phyloP scores from a whole-genome alignment of 2,797 vertebrate genomes.

The Cynodonichthys magdalenae region DNA sequence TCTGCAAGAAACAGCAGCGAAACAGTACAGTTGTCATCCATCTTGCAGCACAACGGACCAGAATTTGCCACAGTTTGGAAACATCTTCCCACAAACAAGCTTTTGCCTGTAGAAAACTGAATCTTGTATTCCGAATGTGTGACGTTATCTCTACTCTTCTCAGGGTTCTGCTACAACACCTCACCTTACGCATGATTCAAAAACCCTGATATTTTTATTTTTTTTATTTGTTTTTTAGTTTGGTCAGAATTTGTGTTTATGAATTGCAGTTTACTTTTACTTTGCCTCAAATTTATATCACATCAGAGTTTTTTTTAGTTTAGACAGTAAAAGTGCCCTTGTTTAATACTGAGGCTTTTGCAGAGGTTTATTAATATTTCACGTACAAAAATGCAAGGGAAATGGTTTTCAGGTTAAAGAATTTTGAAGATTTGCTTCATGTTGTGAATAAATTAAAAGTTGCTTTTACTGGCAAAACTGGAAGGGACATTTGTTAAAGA shows the following conservation, averaged over 20 bases:
- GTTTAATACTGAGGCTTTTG: neutral
- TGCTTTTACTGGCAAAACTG: slow-evolving; percentile 17
- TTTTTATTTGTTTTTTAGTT: neutral
- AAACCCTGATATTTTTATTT: no score
- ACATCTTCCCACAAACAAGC: neutral
- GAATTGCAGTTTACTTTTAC: neutral
- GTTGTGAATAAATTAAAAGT: slow-evolving; percentile 16
- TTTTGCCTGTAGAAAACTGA: neutral
- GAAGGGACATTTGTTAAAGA: neutral
- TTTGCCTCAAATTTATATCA: neutral
- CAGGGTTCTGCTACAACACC: neutral
- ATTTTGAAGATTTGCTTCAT: neutral
- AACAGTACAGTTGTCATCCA: neutral
- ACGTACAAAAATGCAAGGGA: neutral
- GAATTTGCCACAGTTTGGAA: neutral
- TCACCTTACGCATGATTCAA: neutral
- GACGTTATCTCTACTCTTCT: neutral
- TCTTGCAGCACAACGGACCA: neutral
- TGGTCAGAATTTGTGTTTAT: neutral
- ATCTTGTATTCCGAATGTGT: neutral
- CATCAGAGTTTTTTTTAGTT: neutral
- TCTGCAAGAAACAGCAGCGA: no score
- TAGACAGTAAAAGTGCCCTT: neutral
- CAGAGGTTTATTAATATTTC: slow-evolving; percentile 1
- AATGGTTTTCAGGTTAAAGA: neutral